These are phyloP conservation scores for Panulirus ornatus DNA, from an alignment of 1,140 invertebrate genomes.

Conservation along the genomic window DNA sequence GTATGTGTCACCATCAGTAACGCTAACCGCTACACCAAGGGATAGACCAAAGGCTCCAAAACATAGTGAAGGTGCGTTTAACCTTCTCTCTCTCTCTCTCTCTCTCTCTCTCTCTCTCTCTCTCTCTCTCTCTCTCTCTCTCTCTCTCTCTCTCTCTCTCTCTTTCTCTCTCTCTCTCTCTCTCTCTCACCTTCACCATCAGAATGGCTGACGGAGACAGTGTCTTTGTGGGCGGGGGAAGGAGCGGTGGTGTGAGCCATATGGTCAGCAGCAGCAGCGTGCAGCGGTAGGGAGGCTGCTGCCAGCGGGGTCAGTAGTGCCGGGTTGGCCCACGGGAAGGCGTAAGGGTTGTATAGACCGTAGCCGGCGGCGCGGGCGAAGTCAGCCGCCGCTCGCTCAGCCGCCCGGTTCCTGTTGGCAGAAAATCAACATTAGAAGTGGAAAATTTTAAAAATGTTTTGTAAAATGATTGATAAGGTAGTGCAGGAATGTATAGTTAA, in stretches of 20 bases:
- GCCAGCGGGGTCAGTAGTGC: conserved; percentile 65
- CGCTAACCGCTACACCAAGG: too few species aligned
- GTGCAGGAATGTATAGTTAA: too few species aligned
- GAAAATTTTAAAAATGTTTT: too few species aligned
- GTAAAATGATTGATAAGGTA: too few species aligned
- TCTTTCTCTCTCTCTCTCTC: not conserved
- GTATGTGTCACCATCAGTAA: too few species aligned
- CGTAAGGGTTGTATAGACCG: conserved; percentile 84
- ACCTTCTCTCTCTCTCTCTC: too few species aligned
- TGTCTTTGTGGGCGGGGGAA: conserved; percentile 37
- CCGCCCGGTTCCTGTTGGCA: conserved; percentile 87
- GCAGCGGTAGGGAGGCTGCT: conserved; percentile 61
- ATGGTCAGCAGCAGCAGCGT: conserved; percentile 50
- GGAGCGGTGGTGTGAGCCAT: not conserved
- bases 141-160: conserved; percentile 33
- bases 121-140: conserved; percentile 35
- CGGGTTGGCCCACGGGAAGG: conserved; percentile 77
- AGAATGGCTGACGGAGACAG: conserved; percentile 39
- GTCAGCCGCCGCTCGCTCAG: conserved; percentile 94
- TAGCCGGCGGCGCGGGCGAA: conserved; percentile 94
- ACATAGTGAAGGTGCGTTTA: too few species aligned
- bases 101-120: conserved; percentile 30
- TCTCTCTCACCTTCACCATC: conserved; percentile 59
- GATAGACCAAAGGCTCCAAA: too few species aligned
- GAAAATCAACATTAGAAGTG: too few species aligned